A percentile compares a stretch with the other conserved stretches of the same genome.
Evolutionary conservation across 2,888 invertebrate species (phyloP).

Genomic region (Mesopsocus fuscifrons): DNA sequence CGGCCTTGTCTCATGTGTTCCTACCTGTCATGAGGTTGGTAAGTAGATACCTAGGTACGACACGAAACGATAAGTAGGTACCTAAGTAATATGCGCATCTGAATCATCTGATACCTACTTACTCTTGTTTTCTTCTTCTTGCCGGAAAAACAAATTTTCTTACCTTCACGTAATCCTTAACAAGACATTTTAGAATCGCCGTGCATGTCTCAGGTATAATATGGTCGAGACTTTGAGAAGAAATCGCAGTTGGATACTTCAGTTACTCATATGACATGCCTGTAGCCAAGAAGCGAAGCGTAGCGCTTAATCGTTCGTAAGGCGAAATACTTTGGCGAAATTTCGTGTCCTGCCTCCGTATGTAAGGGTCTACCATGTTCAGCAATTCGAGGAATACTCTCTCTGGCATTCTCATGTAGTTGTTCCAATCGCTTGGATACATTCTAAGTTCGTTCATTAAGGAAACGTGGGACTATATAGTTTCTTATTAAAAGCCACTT

Average conservation of each 20-base stretch:
- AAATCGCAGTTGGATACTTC: constrained; percentile 18
- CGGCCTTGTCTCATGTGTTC: no score
- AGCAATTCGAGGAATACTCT: constrained; percentile 16
- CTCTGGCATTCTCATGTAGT: constrained; percentile 18
- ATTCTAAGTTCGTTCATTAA: constrained; percentile 11
- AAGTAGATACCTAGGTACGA: no score
- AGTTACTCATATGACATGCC: constrained; percentile 20
- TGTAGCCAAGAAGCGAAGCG: constrained; percentile 16
- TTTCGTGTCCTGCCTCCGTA: constrained; percentile 16
- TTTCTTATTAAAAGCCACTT: constrained; percentile 11
- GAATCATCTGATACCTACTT: constrained; percentile 10
- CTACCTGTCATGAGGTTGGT: no score
- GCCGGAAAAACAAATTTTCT: constrained; percentile 13
- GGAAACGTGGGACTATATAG: constrained; percentile 11
- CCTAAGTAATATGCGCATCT: constrained; percentile 16
- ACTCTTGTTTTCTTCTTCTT: no score
- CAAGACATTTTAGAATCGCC: constrained; percentile 18
- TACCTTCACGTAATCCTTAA: constrained; percentile 18
- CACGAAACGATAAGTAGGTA: no score
- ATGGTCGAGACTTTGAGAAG: constrained; percentile 18
- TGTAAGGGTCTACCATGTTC: constrained; percentile 16
- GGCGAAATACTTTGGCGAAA: constrained; percentile 17
- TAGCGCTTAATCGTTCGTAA: constrained; percentile 16
- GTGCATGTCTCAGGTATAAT: constrained; percentile 19
- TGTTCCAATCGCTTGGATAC: constrained; percentile 17